Percentiles rank a stretch among this genome's conserved stretches.
Conservation (phyloP, 2,797 vertebrate species). For the Tragelaphus oryx region DNA sequence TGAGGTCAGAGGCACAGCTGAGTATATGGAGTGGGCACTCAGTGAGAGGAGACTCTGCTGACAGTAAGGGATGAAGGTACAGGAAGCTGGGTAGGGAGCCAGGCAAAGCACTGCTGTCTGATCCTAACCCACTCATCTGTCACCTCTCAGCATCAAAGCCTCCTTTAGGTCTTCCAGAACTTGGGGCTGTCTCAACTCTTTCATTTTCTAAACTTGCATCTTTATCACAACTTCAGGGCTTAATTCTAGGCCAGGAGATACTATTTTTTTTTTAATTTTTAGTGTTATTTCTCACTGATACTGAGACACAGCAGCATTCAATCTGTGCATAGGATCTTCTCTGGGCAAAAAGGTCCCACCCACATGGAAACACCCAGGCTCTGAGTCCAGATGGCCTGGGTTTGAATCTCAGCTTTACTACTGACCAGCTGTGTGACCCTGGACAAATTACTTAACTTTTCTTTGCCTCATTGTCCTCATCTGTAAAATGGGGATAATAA, state of each 20-base stretch:
- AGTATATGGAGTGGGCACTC: fast-evolving
- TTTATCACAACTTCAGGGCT: neutral
- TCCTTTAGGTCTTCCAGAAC: neutral
- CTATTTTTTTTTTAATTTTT: neutral
- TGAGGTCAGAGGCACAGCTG: neutral
- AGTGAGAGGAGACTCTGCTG: neutral
- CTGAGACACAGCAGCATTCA: fast-evolving
- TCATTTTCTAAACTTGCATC: neutral
- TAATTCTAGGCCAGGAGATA: neutral
- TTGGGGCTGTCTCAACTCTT: neutral
- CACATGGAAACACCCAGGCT: neutral
- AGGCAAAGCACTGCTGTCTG: no score
- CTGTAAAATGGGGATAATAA: neutral
- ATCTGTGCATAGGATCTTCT: fast-evolving
- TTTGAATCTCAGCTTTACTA: neutral
- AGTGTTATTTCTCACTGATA: neutral
- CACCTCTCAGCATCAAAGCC: neutral
- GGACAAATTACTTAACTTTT: neutral
- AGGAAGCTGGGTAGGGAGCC: neutral
- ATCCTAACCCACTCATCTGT: neutral
- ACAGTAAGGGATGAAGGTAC: neutral
- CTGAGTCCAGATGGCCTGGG: neutral
- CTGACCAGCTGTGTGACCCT: neutral
- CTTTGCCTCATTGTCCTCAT: neutral
- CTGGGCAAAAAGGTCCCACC: neutral